These are phyloP conservation scores for Ophion slaviceki DNA, from an alignment of 2,888 invertebrate genomes.

Conservation along the genomic window DNA sequence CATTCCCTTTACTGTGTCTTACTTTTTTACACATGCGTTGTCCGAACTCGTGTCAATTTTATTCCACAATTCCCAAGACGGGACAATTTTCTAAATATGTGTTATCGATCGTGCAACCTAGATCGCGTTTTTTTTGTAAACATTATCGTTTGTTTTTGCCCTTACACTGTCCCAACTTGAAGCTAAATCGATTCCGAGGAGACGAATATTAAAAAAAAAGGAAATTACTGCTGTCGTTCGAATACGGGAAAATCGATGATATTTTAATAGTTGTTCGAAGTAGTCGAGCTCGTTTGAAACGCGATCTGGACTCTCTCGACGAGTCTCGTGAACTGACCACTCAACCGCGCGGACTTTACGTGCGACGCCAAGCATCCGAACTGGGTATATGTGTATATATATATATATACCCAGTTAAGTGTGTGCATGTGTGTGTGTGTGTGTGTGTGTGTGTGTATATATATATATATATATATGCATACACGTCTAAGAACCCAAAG, in stretches of 20 bases:
- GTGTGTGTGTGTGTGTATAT: background rate
- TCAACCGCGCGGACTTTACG: slow-evolving; percentile 72
- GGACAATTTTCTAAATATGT: no score
- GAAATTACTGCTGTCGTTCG: background rate
- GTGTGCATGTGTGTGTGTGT: background rate
- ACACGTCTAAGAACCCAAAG: background rate
- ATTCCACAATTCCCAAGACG: no score
- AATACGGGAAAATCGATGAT: slow-evolving; percentile 20
- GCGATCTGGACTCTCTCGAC: slow-evolving; percentile 68
- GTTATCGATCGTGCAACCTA: no score
- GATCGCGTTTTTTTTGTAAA: background rate
- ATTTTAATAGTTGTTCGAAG: background rate
- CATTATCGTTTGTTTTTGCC: background rate
- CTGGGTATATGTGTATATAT: background rate
- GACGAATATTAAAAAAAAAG: background rate
- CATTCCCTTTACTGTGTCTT: no score
- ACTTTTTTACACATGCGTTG: no score
- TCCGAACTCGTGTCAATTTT: no score
- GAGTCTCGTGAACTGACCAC: slow-evolving; percentile 63
- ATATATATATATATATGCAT: background rate
- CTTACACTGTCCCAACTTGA: background rate
- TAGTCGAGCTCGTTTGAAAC: slow-evolving; percentile 38
- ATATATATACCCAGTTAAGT: background rate
- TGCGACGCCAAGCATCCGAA: slow-evolving; percentile 61
- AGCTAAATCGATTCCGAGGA: slow-evolving; percentile 10